Evolutionary conservation across 2,113 vertebrate species (phyloP).

Genomic region (Caretta caretta): DNA sequence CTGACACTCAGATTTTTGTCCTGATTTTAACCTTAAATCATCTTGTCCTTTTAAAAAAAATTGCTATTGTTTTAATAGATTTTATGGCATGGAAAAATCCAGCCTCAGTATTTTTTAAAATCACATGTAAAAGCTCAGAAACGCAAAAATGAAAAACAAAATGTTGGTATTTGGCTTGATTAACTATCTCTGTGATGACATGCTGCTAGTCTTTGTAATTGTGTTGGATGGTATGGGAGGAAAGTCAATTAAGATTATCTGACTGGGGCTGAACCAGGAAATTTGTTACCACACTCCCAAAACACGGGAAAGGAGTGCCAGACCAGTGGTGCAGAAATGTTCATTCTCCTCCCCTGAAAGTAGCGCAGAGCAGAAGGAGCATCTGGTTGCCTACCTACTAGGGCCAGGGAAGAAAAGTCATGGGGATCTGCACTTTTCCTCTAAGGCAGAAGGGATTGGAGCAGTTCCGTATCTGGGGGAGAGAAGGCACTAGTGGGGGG

Average conservation of each 20-base stretch:
- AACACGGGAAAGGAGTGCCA: not conserved
- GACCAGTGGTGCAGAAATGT: not conserved
- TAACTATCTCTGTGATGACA: constrained; percentile 14
- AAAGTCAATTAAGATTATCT: not conserved
- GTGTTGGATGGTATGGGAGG: not conserved
- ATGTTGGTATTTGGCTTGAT: not conserved
- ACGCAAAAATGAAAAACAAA: constrained; percentile 13
- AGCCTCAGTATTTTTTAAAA: no score
- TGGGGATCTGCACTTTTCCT: no score
- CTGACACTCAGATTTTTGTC: not conserved
- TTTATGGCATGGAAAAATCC: not conserved
- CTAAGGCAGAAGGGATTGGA: not conserved
- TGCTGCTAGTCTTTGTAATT: constrained; percentile 22
- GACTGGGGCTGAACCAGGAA: not conserved
- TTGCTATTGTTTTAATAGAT: not conserved
- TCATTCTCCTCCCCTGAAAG: not conserved
- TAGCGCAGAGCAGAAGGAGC: not conserved
- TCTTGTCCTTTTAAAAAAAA: not conserved
- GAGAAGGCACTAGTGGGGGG: no score
- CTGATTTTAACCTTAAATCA: constrained; percentile 7
- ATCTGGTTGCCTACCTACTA: not conserved
- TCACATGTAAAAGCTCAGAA: not conserved
- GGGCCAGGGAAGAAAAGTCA: not conserved
- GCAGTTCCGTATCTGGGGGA: no score
- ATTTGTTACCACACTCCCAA: not conserved